Evolutionary conservation across 2,888 invertebrate species (phyloP).

Genomic region (Lamellibrachia satsuma): DNA sequence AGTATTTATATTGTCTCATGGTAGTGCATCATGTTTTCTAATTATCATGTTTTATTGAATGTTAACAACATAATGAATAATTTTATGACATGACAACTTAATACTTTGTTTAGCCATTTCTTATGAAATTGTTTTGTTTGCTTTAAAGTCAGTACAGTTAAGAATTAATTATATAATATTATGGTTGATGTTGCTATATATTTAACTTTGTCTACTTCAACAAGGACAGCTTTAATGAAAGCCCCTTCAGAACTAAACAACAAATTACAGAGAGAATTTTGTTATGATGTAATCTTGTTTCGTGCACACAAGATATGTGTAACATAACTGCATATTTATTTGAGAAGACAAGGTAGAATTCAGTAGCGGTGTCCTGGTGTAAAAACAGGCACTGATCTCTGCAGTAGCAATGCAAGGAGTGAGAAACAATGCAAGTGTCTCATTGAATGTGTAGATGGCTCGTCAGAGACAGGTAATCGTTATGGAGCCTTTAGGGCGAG

Average conservation of each 20-base stretch:
- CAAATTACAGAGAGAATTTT: neutral
- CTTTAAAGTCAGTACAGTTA: neutral
- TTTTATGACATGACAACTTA: neutral
- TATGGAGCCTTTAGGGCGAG: neutral
- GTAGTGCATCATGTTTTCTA: neutral
- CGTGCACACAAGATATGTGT: neutral
- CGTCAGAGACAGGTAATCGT: neutral
- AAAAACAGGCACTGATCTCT: neutral
- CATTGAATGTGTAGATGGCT: neutral
- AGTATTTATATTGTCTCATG: conserved; percentile 1
- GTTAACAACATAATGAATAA: neutral
- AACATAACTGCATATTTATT: neutral
- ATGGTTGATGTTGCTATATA: neutral
- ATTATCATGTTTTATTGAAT: neutral
- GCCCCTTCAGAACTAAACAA: neutral
- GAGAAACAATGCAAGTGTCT: neutral
- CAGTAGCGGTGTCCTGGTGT: neutral
- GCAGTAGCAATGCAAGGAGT: neutral
- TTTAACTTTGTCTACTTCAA: neutral
- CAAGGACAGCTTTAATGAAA: neutral
- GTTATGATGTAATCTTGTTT: neutral
- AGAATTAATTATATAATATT: neutral
- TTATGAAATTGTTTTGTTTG: neutral
- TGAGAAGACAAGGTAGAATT: neutral
- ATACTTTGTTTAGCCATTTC: neutral